phyloP scores from a whole-genome alignment of 2,113 vertebrate species.

The Meleagris gallopavo region DNA sequence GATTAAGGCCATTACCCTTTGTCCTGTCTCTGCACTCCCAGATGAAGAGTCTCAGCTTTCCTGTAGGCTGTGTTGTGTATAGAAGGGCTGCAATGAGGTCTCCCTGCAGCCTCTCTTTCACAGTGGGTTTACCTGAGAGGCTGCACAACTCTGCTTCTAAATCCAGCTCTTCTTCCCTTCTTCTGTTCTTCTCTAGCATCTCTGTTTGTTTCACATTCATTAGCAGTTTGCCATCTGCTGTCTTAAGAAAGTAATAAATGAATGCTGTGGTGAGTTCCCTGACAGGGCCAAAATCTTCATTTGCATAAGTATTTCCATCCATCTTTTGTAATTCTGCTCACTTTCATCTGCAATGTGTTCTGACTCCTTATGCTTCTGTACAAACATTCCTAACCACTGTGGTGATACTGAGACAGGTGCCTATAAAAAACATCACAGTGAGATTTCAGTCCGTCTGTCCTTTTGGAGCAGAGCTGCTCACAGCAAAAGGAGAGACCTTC shows the following conservation, averaged over 20 bases:
- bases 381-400: neutral
- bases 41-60: neutral
- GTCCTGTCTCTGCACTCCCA: neutral
- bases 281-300: constrained; percentile 49
- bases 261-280: constrained; percentile 39
- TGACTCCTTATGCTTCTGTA: neutral
- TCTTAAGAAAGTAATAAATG: constrained; percentile 74
- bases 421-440: neutral
- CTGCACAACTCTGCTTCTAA: neutral
- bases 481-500: neutral
- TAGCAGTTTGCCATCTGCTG: constrained; percentile 76
- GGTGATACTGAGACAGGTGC: neutral
- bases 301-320: constrained; percentile 61
- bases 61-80: neutral
- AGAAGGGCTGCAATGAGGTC: neutral
- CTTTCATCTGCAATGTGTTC: constrained; percentile 16
- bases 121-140: neutral
- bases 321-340: constrained; percentile 1
- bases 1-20: neutral
- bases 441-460: neutral
- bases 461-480: neutral
- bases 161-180: neutral
- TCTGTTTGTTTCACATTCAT: constrained; percentile 63
- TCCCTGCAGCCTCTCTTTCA: neutral
- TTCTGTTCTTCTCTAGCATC: neutral